Conservation (phyloP, 2,888 invertebrate genomes). For the Synanthedon myopaeformis region DNA sequence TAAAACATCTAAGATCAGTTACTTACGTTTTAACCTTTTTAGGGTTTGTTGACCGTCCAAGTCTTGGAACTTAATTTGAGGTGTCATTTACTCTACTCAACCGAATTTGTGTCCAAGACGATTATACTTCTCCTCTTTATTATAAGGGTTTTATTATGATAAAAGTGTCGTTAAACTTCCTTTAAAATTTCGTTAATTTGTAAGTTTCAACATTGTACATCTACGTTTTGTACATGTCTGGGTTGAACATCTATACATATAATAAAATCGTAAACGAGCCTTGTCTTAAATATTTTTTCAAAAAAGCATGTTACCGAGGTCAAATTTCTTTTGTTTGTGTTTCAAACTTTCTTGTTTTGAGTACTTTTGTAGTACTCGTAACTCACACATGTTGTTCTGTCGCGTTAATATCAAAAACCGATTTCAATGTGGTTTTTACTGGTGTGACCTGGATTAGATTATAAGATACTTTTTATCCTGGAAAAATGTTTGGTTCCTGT, state of each 20-base stretch:
- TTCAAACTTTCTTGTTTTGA: neutral
- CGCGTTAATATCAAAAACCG: neutral
- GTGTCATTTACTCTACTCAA: neutral
- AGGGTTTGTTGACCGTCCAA: neutral
- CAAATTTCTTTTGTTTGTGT: neutral
- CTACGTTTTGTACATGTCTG: too few relatives aligned
- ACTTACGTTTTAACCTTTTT: neutral
- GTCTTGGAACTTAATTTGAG: neutral
- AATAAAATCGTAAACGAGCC: too few relatives aligned
- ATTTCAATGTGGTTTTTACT: too few relatives aligned
- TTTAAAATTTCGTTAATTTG: neutral
- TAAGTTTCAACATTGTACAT: neutral
- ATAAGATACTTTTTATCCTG: too few relatives aligned
- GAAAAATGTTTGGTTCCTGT: too few relatives aligned
- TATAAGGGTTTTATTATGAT: neutral
- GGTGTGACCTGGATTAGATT: too few relatives aligned
- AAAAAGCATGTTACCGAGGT: too few relatives aligned
- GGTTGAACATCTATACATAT: too few relatives aligned
- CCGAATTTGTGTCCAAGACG: neutral
- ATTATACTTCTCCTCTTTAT: neutral
- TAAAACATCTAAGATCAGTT: neutral
- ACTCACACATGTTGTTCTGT: neutral
- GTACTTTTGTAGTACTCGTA: neutral
- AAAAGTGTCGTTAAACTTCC: neutral
- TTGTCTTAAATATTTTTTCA: too few relatives aligned